Percentiles rank a stretch among this genome's conserved stretches.
These are phyloP conservation scores for Bradypus variegatus DNA, from an alignment of 2,797 vertebrate species.

Conservation along the genomic window DNA sequence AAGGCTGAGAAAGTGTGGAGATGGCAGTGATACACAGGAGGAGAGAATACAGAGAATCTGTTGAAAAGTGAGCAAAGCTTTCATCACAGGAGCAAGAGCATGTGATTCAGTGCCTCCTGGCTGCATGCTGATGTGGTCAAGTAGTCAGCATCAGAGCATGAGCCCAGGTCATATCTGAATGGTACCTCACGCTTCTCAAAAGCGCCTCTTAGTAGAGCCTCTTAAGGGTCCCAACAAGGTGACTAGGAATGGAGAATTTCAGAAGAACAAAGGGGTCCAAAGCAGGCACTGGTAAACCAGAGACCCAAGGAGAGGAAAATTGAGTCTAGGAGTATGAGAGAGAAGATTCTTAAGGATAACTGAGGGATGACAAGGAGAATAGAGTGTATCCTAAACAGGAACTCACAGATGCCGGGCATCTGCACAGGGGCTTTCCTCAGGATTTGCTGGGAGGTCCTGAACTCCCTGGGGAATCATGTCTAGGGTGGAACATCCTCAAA, in stretches of 20 bases:
- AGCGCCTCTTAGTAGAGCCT: not conserved
- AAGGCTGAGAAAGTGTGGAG: not conserved
- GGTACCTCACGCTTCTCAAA: not conserved
- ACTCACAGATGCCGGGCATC: not conserved
- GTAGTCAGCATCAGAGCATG: not conserved
- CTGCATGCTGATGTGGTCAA: accelerated
- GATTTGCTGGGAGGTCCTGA: not conserved
- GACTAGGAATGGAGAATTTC: not conserved
- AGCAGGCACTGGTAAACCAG: not conserved
- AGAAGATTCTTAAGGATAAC: not conserved
- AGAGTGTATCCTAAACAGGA: not conserved
- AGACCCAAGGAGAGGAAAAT: not conserved
- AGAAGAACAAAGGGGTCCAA: not conserved
- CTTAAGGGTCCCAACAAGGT: not conserved
- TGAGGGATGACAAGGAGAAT: not conserved
- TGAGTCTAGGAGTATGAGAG: not conserved
- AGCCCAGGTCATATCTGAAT: not conserved
- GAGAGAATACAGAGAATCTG: not conserved
- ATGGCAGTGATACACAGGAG: not conserved
- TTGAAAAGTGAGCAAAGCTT: not conserved
- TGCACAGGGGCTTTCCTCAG: not conserved
- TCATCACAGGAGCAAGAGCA: not conserved
- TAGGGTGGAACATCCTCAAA: conserved; percentile 1
- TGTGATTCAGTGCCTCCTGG: not conserved
- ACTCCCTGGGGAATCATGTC: not conserved